Conservation (phyloP, 2,113 vertebrate genomes). For the Hypomesus transpacificus region DNA sequence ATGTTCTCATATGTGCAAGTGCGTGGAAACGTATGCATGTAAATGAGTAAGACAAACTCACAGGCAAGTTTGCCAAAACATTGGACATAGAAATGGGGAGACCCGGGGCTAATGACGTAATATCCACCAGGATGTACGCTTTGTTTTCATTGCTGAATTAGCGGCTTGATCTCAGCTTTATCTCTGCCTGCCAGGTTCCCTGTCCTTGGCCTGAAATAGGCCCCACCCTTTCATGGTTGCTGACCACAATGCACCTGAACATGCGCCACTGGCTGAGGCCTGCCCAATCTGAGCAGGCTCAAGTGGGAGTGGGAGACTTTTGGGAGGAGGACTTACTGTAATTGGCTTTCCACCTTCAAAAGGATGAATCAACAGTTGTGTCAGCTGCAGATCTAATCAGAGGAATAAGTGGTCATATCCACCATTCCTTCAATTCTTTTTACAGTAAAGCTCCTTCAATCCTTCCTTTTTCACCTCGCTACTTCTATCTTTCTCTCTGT, state of each 20-base stretch:
- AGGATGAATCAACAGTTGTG: neutral
- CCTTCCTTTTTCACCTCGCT: slow-evolving; percentile 41
- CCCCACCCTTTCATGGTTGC: no score
- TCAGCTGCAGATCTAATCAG: no score
- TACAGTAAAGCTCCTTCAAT: no score
- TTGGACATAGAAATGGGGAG: slow-evolving; percentile 64
- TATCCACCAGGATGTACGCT: slow-evolving; percentile 79
- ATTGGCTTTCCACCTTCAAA: slow-evolving; percentile 16
- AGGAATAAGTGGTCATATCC: no score
- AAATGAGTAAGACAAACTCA: neutral
- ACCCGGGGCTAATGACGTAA: slow-evolving; percentile 67
- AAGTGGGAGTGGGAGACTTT: no score
- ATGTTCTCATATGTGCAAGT: neutral
- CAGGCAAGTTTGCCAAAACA: slow-evolving; percentile 36
- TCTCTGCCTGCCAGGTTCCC: slow-evolving; percentile 82
- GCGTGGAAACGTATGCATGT: slow-evolving; percentile 10
- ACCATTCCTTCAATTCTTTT: no score
- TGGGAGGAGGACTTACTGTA: no score
- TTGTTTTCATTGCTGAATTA: slow-evolving; percentile 77
- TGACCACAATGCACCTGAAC: no score
- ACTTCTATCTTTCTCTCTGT: slow-evolving; percentile 71
- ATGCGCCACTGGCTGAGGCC: neutral
- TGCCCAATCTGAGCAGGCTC: neutral
- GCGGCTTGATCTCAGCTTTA: slow-evolving; percentile 83
- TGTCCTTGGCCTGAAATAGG: neutral